These are phyloP conservation scores for Vidua chalybeata DNA, from an alignment of 2,113 vertebrate genomes.

Conservation along the genomic window DNA sequence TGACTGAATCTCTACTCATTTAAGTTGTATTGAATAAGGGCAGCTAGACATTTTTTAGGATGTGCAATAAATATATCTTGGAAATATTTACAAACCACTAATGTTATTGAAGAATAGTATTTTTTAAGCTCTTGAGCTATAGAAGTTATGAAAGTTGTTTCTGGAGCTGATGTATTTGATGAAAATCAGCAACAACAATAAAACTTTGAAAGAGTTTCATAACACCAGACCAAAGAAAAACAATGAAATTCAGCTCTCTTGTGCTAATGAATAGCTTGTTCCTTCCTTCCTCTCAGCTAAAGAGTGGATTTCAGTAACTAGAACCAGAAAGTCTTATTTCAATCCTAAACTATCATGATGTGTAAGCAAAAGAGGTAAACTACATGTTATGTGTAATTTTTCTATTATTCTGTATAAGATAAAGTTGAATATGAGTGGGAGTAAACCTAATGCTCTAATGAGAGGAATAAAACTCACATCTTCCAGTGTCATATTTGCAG, in stretches of 20 bases:
- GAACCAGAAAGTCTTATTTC: background rate
- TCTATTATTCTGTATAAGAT: background rate
- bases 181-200: background rate
- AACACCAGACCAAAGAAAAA: background rate
- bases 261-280: background rate
- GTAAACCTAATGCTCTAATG: background rate
- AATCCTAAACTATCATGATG: background rate
- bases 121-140: background rate
- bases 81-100: background rate
- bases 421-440: background rate
- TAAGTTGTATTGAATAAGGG: background rate
- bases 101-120: background rate
- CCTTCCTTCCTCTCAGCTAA: background rate
- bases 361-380: background rate
- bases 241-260: background rate
- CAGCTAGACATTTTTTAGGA: background rate
- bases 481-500: background rate
- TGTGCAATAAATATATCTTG: background rate
- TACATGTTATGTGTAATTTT: background rate
- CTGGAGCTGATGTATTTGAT: background rate
- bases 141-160: background rate
- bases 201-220: background rate
- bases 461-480: constrained; percentile 1
- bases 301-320: background rate
- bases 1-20: background rate